These are phyloP conservation scores for Manis pentadactyla DNA, from an alignment of 2,797 vertebrate species.

Conservation along the genomic window DNA sequence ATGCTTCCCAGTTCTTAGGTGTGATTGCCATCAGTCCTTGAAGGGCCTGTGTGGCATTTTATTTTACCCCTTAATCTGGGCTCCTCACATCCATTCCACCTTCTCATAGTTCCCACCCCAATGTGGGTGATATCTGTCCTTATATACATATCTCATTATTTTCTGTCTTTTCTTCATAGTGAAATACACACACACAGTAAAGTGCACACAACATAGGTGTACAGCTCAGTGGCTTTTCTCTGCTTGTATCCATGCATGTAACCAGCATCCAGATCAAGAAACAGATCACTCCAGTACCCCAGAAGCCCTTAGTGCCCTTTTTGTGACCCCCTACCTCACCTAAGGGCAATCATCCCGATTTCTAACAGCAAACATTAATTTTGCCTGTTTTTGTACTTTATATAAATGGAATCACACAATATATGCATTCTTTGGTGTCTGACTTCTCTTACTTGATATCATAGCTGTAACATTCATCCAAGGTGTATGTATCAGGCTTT, in stretches of 20 bases:
- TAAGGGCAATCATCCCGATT: not conserved
- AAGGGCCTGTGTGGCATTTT: not conserved
- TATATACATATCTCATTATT: fast-evolving
- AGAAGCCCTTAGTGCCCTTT: not conserved
- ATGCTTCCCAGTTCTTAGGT: fast-evolving
- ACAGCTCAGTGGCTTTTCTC: not conserved
- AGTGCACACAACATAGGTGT: fast-evolving
- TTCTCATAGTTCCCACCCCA: fast-evolving
- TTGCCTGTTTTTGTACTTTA: not conserved
- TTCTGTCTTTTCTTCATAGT: not conserved
- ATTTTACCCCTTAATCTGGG: not conserved
- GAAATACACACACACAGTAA: not conserved
- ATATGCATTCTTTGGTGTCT: not conserved
- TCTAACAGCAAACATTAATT: not conserved
- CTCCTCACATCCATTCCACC: not conserved
- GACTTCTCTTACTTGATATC: not conserved
- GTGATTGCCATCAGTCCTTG: fast-evolving
- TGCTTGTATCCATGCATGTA: fast-evolving
- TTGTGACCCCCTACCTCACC: not conserved
- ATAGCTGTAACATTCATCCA: not conserved
- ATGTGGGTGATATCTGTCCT: not conserved
- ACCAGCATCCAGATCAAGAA: not conserved
- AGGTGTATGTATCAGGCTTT: not conserved
- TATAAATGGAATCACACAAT: not conserved
- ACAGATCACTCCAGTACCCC: not conserved